Conservation (phyloP, 2,888 invertebrate genomes). For the Lepidocyrtinus sp. region DNA sequence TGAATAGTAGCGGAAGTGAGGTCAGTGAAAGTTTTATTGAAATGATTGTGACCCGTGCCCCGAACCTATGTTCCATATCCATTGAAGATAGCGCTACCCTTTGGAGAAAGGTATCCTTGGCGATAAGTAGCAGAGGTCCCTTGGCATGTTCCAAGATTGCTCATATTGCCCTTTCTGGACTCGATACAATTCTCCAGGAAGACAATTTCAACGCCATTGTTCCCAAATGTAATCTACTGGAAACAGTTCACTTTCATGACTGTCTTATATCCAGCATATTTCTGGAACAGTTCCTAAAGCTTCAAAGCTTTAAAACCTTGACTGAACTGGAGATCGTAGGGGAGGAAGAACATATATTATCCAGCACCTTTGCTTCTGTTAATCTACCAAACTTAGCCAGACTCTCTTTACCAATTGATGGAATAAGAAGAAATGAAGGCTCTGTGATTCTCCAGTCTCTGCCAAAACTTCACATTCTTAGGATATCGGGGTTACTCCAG, state of each 20-base stretch:
- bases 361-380: slow-evolving; percentile 30
- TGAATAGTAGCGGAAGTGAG: no score
- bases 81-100: slow-evolving; percentile 43
- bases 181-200: slow-evolving; percentile 35
- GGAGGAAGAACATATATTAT: slow-evolving; percentile 54
- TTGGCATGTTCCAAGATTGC: slow-evolving; percentile 12
- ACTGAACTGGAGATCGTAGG: slow-evolving; percentile 31
- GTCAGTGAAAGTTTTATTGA: slow-evolving; percentile 33
- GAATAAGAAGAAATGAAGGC: slow-evolving; percentile 48
- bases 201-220: slow-evolving; percentile 31
- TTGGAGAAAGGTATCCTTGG: slow-evolving; percentile 36
- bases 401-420: slow-evolving; percentile 51
- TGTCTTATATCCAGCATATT: slow-evolving; percentile 39
- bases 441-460: slow-evolving; percentile 23
- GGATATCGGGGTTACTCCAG: slow-evolving; percentile 40
- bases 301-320: slow-evolving; percentile 22
- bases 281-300: slow-evolving; percentile 34
- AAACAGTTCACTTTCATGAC: slow-evolving; percentile 34
- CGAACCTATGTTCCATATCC: slow-evolving; percentile 33
- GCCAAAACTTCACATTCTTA: slow-evolving; percentile 32
- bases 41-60: slow-evolving; percentile 33
- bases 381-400: slow-evolving; percentile 31
- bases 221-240: neutral
- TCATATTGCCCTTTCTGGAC: slow-evolving; percentile 33
- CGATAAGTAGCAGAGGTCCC: neutral